Percentiles rank a stretch among this genome's conserved stretches.
Conservation (phyloP, 2,888 invertebrate species). For the Dryococelus australis region DNA sequence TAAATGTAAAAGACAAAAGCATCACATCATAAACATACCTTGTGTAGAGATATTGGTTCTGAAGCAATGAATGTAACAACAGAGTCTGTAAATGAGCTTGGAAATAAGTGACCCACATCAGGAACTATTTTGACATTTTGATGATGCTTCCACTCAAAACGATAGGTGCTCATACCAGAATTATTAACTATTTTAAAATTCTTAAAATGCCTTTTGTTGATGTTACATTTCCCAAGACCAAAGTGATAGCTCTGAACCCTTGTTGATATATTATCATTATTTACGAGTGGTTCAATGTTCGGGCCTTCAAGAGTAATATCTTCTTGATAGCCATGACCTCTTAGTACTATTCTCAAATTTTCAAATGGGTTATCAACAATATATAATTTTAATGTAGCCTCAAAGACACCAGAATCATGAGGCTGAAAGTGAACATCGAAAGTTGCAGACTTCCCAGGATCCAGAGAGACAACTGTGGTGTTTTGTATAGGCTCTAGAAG, state of each 20-base stretch:
- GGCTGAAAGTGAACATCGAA: slow-evolving; percentile 56
- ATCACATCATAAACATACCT: slow-evolving; percentile 51
- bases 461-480: slow-evolving; percentile 52
- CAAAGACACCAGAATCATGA: slow-evolving; percentile 48
- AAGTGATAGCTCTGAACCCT: slow-evolving; percentile 51
- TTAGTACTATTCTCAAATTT: slow-evolving; percentile 59
- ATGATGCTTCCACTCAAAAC: slow-evolving; percentile 58
- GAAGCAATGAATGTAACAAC: slow-evolving; percentile 61
- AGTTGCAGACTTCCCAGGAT: slow-evolving; percentile 51
- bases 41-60: slow-evolving; percentile 54
- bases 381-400: slow-evolving; percentile 57
- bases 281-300: slow-evolving; percentile 18
- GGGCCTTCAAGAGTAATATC: slow-evolving; percentile 59
- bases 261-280: slow-evolving; percentile 13
- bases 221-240: slow-evolving; percentile 56
- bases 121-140: slow-evolving; percentile 61
- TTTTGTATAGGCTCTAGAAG: slow-evolving; percentile 45
- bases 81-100: slow-evolving; percentile 60
- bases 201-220: slow-evolving; percentile 56
- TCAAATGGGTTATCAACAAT: slow-evolving; percentile 67
- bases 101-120: slow-evolving; percentile 59
- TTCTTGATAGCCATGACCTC: slow-evolving; percentile 61
- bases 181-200: slow-evolving; percentile 59
- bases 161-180: slow-evolving; percentile 55
- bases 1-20: background rate